A percentile compares a stretch with the other conserved stretches of the same genome.
These are phyloP conservation scores for Dicrostonyx torquatus DNA, from an alignment of 2,797 vertebrate genomes.

Conservation along the genomic window DNA sequence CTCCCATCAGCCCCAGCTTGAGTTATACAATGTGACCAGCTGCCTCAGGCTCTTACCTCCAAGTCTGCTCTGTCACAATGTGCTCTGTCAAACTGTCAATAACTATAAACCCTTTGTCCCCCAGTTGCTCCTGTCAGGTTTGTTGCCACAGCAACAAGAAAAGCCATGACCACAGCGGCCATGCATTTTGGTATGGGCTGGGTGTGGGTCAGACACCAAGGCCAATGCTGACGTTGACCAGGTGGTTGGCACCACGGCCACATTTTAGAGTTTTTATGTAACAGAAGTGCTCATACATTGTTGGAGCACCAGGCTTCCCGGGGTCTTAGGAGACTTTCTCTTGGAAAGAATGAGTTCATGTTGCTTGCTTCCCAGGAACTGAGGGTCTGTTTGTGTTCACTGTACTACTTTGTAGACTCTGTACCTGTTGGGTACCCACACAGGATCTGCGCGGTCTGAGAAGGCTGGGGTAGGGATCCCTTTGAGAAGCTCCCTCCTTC, in stretches of 20 bases:
- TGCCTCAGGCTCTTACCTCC: background rate
- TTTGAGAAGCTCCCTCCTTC: background rate
- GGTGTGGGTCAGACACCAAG: background rate
- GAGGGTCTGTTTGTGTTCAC: background rate
- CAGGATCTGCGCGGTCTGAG: background rate
- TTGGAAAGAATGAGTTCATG: background rate
- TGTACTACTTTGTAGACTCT: background rate
- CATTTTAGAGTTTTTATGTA: background rate
- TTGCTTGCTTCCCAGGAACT: background rate
- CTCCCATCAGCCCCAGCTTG: background rate
- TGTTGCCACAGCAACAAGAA: background rate
- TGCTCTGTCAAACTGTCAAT: background rate
- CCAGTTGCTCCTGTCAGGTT: background rate
- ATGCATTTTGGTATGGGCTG: background rate
- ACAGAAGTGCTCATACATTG: background rate
- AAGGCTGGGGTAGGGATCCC: background rate
- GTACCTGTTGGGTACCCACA: background rate
- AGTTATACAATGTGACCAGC: background rate
- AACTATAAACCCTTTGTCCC: background rate
- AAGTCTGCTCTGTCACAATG: background rate
- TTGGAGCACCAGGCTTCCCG: background rate
- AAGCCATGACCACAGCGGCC: background rate
- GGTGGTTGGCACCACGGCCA: background rate
- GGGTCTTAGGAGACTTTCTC: background rate
- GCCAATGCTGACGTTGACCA: background rate